These are phyloP conservation scores for Rhinoraja longicauda DNA, from an alignment of 2,797 vertebrate genomes.

Conservation along the genomic window DNA sequence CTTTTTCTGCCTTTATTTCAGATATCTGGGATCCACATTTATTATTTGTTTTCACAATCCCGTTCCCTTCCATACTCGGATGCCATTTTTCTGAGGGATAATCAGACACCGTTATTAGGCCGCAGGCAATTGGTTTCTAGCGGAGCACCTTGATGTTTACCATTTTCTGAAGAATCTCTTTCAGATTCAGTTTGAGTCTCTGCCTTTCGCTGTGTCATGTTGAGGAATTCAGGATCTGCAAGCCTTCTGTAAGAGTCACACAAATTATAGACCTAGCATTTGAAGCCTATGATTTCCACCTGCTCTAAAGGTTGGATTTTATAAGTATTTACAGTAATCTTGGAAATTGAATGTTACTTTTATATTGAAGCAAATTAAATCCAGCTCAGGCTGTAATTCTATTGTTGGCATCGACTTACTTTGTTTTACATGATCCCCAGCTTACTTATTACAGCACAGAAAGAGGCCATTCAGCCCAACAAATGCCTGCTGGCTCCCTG, in stretches of 20 bases:
- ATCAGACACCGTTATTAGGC: too few species aligned
- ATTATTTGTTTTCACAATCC: background rate
- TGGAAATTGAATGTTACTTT: conserved; percentile 22
- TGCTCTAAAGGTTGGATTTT: background rate
- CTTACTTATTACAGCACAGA: background rate
- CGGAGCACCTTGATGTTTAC: background rate
- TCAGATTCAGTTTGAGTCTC: background rate
- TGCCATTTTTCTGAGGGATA: background rate
- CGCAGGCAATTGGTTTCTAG: background rate
- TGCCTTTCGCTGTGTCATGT: background rate
- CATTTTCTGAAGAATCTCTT: conserved; percentile 18
- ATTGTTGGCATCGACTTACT: background rate
- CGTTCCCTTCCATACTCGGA: background rate
- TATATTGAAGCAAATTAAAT: background rate
- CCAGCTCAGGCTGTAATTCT: background rate
- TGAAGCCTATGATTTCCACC: conserved; percentile 17
- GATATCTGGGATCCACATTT: too few species aligned
- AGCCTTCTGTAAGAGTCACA: background rate
- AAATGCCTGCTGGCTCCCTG: too few species aligned
- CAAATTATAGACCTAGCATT: conserved; percentile 15
- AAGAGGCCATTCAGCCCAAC: too few species aligned
- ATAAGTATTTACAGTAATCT: background rate
- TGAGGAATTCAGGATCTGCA: background rate
- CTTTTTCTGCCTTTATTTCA: too few species aligned
- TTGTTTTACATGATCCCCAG: background rate